Evolutionary conservation across 2,888 invertebrate genomes (phyloP), one percentile per base, ranked within the genome.

Genomic region (Cyrtodaria siliqua): DNA sequence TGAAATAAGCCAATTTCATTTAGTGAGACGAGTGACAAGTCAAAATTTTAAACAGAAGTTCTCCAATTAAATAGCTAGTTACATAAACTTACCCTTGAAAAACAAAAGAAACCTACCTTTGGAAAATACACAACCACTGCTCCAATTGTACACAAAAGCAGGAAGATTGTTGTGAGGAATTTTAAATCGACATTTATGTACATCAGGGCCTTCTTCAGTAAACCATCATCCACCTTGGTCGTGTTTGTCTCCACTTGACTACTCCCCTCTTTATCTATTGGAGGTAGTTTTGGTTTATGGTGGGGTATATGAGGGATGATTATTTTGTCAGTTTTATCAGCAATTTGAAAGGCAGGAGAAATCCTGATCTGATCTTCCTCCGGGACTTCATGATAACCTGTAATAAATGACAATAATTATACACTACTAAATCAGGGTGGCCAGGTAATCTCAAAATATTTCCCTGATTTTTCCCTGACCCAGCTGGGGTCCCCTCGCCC

Each of bases 331-430:
- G 67, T 71, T 20, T 78, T 80, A 71, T 90, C 88, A 9, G 90
- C 79, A 23, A 91, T 86, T 56, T 87, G 89, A 27, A 84, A 86
- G 0, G 84, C 85, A 16, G 90, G 81, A 0, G 87, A 85, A 18
- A 92, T 88, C 26, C 84, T 75, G 4, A 86, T 74, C 20, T 80
- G 78, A 9, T 88, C 77, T 68, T 88, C 75, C 33, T 91, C 90
- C 16, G 92, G 92, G 4, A 91, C 89, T 79, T 92, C 91, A 81
- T 92, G 92, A 63, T 91, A 90, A 52, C 92, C 92, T 91, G 60
- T 6, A 62, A 64, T 59, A n/a, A n/a, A 33, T 33, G 33, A 33
- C 33, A 33, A 33, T 33, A 12, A 33, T 33, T n/a, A n/a, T n/a
- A n/a, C n/a, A n/a, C n/a, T n/a, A n/a, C n/a, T n/a, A n/a, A n/a